Conservation (phyloP, 2,888 invertebrate genomes). For the Orchesella flavescens region DNA sequence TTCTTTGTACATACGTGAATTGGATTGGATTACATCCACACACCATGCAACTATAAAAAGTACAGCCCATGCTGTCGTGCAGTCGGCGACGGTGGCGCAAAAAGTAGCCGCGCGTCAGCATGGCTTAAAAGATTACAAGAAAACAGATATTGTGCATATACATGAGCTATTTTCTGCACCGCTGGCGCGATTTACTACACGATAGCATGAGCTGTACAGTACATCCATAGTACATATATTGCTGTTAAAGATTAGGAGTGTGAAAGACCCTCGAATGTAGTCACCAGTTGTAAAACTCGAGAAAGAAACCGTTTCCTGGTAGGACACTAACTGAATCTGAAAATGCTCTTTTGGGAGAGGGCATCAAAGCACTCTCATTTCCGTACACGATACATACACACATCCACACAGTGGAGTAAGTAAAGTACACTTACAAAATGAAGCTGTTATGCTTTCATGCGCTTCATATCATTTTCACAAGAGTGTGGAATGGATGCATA, state of each 20-base stretch:
- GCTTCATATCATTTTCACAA: conserved; percentile 26
- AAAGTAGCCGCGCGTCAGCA: too few species aligned
- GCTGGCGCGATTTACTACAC: too few species aligned
- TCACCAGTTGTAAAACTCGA: not conserved
- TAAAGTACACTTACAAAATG: conserved; percentile 3
- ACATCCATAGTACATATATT: not conserved
- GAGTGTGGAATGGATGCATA: conserved; percentile 1
- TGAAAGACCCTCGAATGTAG: not conserved
- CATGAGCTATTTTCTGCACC: too few species aligned
- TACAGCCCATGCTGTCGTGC: too few species aligned
- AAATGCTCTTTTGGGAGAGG: conserved; percentile 23
- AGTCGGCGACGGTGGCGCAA: too few species aligned
- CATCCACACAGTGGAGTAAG: not conserved
- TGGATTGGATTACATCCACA: too few species aligned
- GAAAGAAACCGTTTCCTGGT: too few species aligned
- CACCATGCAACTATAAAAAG: too few species aligned
- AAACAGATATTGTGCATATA: too few species aligned
- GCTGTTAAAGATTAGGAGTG: not conserved
- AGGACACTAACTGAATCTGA: not conserved
- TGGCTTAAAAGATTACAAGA: too few species aligned
- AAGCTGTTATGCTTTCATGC: conserved; percentile 18
- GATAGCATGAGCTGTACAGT: not conserved
- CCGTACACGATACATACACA: not conserved
- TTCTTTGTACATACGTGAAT: too few species aligned
- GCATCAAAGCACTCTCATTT: conserved; percentile 28